These are phyloP conservation scores for Podarcis muralis DNA, from an alignment of 2,113 vertebrate species.

Conservation along the genomic window DNA sequence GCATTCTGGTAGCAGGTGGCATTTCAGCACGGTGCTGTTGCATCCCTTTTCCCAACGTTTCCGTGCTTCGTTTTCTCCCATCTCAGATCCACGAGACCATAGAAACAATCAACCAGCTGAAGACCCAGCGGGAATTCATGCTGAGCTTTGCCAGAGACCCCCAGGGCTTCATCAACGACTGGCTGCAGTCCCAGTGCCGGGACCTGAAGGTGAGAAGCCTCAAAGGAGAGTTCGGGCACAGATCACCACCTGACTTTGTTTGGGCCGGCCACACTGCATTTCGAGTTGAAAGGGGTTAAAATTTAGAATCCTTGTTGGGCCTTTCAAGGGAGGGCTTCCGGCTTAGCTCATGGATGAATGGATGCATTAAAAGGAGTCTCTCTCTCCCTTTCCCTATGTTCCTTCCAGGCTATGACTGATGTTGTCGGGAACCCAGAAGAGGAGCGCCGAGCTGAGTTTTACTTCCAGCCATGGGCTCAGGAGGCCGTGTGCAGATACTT, in stretches of 20 bases:
- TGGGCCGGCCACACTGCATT: no score
- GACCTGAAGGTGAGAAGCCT: conserved; percentile 90
- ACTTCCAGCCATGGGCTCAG: conserved; percentile 99
- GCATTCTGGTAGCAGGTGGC: not conserved
- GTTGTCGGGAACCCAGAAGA: conserved; percentile 98
- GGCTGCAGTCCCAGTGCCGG: conserved; percentile 98
- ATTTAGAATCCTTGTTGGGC: not conserved
- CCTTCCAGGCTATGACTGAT: conserved; percentile 93
- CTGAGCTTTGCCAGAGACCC: conserved; percentile 97
- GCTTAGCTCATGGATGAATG: not conserved
- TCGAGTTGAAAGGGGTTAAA: not conserved
- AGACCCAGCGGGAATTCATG: conserved; percentile 99
- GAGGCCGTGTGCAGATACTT: conserved; percentile 98
- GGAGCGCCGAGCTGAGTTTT: conserved; percentile 96
- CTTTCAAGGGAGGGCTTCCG: not conserved
- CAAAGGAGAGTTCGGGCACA: not conserved
- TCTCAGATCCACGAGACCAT: conserved; percentile 97
- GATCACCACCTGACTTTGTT: not conserved
- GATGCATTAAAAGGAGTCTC: conserved; percentile 7
- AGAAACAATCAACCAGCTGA: conserved; percentile 99
- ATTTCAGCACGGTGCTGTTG: not conserved
- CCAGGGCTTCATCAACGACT: conserved; percentile 99
- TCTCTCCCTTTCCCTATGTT: not conserved
- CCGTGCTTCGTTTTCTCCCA: conserved; percentile 7
- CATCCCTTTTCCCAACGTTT: not conserved